These are phyloP conservation scores for Sweltsa coloradensis DNA, from an alignment of 1,140 invertebrate species.

Conservation along the genomic window DNA sequence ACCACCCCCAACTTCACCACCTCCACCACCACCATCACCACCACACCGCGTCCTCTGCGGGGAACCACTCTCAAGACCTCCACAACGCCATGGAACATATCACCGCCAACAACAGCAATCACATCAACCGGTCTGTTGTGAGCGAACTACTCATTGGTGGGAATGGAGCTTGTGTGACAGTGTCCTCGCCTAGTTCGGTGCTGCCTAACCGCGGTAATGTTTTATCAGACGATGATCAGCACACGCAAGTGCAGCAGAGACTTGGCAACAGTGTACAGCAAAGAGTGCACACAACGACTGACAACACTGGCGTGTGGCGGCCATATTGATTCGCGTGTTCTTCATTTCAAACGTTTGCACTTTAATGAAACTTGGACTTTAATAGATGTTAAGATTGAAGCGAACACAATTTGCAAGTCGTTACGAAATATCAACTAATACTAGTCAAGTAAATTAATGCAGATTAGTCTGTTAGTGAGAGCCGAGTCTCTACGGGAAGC, in stretches of 20 bases:
- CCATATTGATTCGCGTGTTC: no score
- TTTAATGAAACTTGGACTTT: no score
- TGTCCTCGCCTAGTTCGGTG: no score
- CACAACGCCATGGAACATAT: background rate
- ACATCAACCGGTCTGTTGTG: background rate
- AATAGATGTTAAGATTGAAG: no score
- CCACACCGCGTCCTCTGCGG: background rate
- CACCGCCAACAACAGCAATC: slow-evolving; percentile 1
- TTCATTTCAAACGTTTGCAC: no score
- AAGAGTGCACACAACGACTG: slow-evolving; percentile 4
- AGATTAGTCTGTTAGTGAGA: no score
- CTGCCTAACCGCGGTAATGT: slow-evolving; percentile 6
- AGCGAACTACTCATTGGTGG: slow-evolving; percentile 1
- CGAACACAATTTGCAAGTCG: no score
- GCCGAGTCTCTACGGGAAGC: no score
- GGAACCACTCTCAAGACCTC: slow-evolving; percentile 1
- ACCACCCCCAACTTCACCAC: slow-evolving; percentile 3
- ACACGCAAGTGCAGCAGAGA: background rate
- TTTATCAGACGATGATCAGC: background rate
- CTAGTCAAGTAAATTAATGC: no score
- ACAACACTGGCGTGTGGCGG: slow-evolving; percentile 6
- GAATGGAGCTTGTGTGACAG: no score
- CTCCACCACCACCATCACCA: slow-evolving; percentile 9
- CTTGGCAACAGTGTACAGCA: slow-evolving; percentile 4
- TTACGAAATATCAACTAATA: no score